A percentile compares a stretch with the other conserved stretches of the same genome.
phyloP scores from a whole-genome alignment of 2,888 invertebrate genomes.

The Cotesia congregata region DNA sequence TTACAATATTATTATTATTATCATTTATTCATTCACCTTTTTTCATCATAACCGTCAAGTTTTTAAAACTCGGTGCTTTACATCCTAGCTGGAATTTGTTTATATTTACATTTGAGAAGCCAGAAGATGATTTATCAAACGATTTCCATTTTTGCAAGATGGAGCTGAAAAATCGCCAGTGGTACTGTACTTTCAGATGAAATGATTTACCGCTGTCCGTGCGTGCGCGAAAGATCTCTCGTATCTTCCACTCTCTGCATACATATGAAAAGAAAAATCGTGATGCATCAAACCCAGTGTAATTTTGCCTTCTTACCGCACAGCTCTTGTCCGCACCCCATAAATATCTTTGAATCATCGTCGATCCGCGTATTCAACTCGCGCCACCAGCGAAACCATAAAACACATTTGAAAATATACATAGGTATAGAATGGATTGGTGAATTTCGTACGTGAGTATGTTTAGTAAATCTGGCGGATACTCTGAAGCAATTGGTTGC shows the following conservation, averaged over 20 bases:
- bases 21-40: neutral
- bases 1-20: conserved; percentile 8
- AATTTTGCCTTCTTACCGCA: conserved; percentile 14
- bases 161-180: conserved; percentile 17
- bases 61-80: conserved; percentile 13
- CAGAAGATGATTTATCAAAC: conserved; percentile 28
- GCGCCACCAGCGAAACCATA: conserved; percentile 13
- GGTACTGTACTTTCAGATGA: conserved; percentile 35
- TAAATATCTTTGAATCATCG: conserved; percentile 67
- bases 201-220: conserved; percentile 47
- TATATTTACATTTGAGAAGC: conserved; percentile 14
- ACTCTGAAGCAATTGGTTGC: neutral
- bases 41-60: conserved; percentile 16
- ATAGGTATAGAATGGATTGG: conserved; percentile 39
- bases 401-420: conserved; percentile 32
- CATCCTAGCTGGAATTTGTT: conserved; percentile 20
- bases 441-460: conserved; percentile 29
- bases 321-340: conserved; percentile 56
- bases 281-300: conserved; percentile 30
- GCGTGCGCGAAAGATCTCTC: conserved; percentile 41
- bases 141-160: conserved; percentile 28
- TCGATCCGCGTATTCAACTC: conserved; percentile 37
- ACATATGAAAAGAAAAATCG: conserved; percentile 25
- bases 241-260: conserved; percentile 45
- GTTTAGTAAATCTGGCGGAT: conserved; percentile 21